Evolutionary conservation across 2,888 invertebrate genomes (phyloP).

Genomic region (Aporophyla nigra): DNA sequence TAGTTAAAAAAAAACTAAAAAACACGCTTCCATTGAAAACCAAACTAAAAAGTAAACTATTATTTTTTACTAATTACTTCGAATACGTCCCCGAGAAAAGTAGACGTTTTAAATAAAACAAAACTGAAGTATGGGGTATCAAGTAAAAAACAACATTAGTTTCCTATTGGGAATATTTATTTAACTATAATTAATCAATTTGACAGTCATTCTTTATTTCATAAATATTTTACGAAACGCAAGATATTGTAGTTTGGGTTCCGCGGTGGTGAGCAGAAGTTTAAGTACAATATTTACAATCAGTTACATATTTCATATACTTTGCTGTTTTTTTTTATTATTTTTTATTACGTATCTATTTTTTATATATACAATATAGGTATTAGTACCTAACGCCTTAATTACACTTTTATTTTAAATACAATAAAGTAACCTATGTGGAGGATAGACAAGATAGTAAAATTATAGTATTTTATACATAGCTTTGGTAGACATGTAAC

Average conservation of each 20-base stretch:
- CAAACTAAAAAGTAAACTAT: no score
- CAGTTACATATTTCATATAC: slow-evolving; percentile 41
- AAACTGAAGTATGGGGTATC: neutral
- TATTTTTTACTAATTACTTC: no score
- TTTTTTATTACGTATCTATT: slow-evolving; percentile 49
- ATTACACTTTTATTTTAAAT: slow-evolving; percentile 43
- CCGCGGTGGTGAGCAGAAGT: slow-evolving; percentile 39
- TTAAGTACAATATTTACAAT: slow-evolving; percentile 62
- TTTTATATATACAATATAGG: slow-evolving; percentile 67
- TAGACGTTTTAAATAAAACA: neutral
- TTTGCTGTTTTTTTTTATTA: slow-evolving; percentile 43
- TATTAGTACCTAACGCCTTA: slow-evolving; percentile 52
- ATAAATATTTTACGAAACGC: slow-evolving; percentile 42
- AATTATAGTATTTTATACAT: slow-evolving; percentile 42
- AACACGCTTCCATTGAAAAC: no score
- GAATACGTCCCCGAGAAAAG: neutral
- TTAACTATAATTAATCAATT: slow-evolving; percentile 52
- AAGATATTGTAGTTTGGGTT: slow-evolving; percentile 45
- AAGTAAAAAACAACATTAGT: slow-evolving; percentile 16
- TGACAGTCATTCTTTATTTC: slow-evolving; percentile 58
- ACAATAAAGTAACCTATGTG: slow-evolving; percentile 36
- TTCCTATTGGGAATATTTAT: slow-evolving; percentile 52
- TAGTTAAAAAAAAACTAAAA: no score
- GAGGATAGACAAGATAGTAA: slow-evolving; percentile 23
- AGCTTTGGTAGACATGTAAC: slow-evolving; percentile 27